A percentile compares a stretch with the other conserved stretches of the same genome.
phyloP scores from a whole-genome alignment of 2,797 vertebrate genomes.

The Poeciliopsis infans region DNA sequence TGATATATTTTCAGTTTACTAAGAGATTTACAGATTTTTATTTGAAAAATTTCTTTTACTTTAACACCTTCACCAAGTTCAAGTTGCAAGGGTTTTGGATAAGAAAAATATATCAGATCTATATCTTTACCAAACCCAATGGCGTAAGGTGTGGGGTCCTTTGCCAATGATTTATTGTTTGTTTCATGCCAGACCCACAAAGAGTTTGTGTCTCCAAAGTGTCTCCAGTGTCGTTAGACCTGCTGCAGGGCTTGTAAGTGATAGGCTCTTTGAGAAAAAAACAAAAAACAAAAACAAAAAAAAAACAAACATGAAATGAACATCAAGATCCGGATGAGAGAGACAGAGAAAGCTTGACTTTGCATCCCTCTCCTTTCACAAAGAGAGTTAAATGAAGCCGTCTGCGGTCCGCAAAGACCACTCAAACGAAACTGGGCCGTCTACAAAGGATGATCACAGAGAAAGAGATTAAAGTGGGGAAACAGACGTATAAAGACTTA shows the following conservation, averaged over 20 bases:
- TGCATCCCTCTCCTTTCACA: slow-evolving; percentile 45
- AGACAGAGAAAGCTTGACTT: slow-evolving; percentile 23
- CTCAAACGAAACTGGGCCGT: slow-evolving; percentile 50
- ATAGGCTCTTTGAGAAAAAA: slow-evolving; percentile 54
- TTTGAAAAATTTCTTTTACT: too few relatives aligned
- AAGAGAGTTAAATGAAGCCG: slow-evolving; percentile 49
- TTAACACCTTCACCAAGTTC: not conserved
- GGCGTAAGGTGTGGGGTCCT: not conserved
- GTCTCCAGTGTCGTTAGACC: slow-evolving; percentile 36
- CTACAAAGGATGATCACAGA: slow-evolving; percentile 53
- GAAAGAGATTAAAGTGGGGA: slow-evolving; percentile 50
- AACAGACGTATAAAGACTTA: slow-evolving; percentile 61
- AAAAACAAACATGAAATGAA: slow-evolving; percentile 70
- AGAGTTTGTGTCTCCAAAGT: too few relatives aligned
- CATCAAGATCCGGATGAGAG: slow-evolving; percentile 55
- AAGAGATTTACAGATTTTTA: not conserved
- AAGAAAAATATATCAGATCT: not conserved
- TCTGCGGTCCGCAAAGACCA: slow-evolving; percentile 50
- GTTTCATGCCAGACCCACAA: slow-evolving; percentile 1
- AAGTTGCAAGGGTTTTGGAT: not conserved
- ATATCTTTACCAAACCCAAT: not conserved
- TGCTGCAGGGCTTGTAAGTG: slow-evolving; percentile 57
- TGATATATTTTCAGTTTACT: not conserved
- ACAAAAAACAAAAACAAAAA: not conserved
- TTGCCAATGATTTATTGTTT: not conserved